These are phyloP conservation scores for Notiomystis cincta DNA, from an alignment of 2,113 vertebrate genomes.

Conservation along the genomic window DNA sequence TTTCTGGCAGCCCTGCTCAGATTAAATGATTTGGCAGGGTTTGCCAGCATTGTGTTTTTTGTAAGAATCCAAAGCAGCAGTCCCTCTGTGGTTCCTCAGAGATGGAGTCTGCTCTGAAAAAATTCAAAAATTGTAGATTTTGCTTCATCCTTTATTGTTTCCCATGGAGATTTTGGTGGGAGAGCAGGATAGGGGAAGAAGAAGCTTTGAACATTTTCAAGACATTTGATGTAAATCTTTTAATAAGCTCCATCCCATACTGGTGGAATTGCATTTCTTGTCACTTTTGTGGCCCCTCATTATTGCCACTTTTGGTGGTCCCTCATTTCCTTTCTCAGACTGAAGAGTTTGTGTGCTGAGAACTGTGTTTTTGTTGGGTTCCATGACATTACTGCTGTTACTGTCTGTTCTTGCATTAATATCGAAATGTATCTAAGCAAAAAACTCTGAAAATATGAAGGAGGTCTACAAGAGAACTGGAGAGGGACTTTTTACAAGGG, in stretches of 20 bases:
- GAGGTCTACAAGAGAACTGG: background rate
- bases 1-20: background rate
- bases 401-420: background rate
- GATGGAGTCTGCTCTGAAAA: background rate
- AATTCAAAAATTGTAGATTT: background rate
- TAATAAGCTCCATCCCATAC: background rate
- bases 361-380: background rate
- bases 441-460: background rate
- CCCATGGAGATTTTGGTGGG: background rate
- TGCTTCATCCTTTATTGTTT: background rate
- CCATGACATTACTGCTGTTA: background rate
- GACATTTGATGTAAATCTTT: background rate
- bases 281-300: background rate
- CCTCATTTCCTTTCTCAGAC: background rate
- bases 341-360: background rate
- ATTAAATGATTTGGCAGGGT: accelerated
- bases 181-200: background rate
- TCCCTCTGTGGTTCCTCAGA: background rate
- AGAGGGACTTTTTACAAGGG: background rate
- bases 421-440: background rate
- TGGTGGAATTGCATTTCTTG: background rate
- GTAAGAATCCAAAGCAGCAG: background rate
- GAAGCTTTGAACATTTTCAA: background rate
- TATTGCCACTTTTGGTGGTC: background rate
- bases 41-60: background rate